These are phyloP conservation scores for Clinocottus analis DNA, from an alignment of 2,113 vertebrate genomes.

Conservation along the genomic window DNA sequence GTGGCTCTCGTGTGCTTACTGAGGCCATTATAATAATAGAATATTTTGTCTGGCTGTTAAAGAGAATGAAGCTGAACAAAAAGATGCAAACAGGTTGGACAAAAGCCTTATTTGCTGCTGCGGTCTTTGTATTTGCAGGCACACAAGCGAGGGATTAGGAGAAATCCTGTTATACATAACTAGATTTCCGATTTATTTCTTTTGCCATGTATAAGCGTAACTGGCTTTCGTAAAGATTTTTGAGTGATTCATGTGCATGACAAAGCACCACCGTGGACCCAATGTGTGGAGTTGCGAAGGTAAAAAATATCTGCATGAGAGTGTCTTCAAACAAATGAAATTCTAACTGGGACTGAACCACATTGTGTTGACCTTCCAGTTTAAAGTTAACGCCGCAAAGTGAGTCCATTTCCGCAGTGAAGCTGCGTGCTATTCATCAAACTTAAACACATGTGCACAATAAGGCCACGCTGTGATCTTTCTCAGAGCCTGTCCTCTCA, in stretches of 20 bases:
- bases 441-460: slow-evolving; percentile 20
- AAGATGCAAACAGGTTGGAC: slow-evolving; percentile 28
- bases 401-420: neutral
- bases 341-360: neutral
- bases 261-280: neutral
- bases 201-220: neutral
- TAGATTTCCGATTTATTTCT: neutral
- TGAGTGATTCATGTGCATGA: neutral
- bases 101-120: slow-evolving; percentile 7
- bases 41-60: slow-evolving; percentile 14
- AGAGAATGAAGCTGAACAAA: slow-evolving; percentile 11
- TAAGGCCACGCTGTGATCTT: neutral
- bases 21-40: slow-evolving; percentile 24
- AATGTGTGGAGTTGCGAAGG: neutral
- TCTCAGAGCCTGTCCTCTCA: slow-evolving; percentile 1
- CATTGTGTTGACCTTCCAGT: slow-evolving; percentile 17
- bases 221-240: neutral
- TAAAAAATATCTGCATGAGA: neutral
- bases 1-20: neutral
- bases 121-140: slow-evolving; percentile 5
- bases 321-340: neutral
- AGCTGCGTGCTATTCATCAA: slow-evolving; percentile 4
- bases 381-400: slow-evolving; percentile 9
- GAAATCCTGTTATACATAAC: slow-evolving; percentile 12
- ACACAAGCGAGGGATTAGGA: neutral